Conservation (phyloP, 1,140 invertebrate genomes). For the Spodoptera frugiperda region DNA sequence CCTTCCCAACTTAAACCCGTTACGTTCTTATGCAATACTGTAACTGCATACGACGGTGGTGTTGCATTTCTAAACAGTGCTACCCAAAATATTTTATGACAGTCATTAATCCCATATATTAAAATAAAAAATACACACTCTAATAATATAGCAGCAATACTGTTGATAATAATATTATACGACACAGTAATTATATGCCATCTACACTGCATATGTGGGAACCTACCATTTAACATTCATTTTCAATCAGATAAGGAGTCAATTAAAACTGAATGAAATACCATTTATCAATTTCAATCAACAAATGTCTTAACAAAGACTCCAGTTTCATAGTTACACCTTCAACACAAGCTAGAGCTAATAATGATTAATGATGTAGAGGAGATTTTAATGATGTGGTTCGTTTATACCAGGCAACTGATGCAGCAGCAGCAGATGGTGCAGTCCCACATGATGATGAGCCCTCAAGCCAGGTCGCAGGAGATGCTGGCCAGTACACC, state of each 20-base stretch:
- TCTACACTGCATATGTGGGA: not conserved
- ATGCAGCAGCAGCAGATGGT: constrained; percentile 88
- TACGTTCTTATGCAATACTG: too few species aligned
- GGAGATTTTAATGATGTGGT: not conserved
- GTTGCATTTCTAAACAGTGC: not conserved
- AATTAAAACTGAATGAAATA: constrained; percentile 25
- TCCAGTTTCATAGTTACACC: not conserved
- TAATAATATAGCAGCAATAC: not conserved
- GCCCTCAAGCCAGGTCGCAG: constrained; percentile 86
- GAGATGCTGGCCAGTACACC: constrained; percentile 85
- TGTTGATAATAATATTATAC: not conserved
- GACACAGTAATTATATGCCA: too few species aligned
- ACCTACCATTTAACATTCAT: constrained; percentile 15
- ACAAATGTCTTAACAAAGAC: not conserved
- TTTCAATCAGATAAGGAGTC: constrained; percentile 27
- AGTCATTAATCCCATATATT: too few species aligned
- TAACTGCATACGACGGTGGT: too few species aligned
- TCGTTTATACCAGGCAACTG: constrained; percentile 79
- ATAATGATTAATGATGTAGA: not conserved
- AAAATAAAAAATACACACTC: too few species aligned
- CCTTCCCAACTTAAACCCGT: not conserved
- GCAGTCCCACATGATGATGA: constrained; percentile 81
- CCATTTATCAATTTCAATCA: constrained; percentile 30
- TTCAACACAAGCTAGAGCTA: not conserved
- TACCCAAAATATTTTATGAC: not conserved